A percentile compares a stretch with the other conserved stretches of the same genome.
Evolutionary conservation across 1,140 invertebrate species (phyloP).

Genomic region (Drosophila neocordata): DNA sequence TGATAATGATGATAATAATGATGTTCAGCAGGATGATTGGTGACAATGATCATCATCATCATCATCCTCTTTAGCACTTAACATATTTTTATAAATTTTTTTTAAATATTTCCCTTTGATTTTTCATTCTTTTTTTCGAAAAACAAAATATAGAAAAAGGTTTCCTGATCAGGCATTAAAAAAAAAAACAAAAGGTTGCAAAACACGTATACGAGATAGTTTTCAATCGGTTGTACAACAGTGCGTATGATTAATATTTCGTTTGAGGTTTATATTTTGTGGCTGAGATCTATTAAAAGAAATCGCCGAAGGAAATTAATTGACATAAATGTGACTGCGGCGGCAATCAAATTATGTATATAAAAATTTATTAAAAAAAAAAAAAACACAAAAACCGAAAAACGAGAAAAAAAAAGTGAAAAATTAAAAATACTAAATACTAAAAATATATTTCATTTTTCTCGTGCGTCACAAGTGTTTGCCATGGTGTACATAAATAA

Average conservation of each 20-base stretch:
- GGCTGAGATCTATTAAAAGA: conserved; percentile 50
- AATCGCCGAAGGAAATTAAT: conserved; percentile 55
- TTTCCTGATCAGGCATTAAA: not conserved
- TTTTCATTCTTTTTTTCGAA: no score
- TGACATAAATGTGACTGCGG: conserved; percentile 61
- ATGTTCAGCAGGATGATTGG: not conserved
- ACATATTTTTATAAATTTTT: conserved; percentile 16
- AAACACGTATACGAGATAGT: not conserved
- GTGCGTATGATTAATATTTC: conserved; percentile 46
- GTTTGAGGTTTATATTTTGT: not conserved
- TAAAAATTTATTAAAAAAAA: conserved; percentile 45
- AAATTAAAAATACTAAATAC: conserved; percentile 10
- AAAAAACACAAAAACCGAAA: conserved; percentile 47
- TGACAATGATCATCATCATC: not conserved
- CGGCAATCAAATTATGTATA: conserved; percentile 44
- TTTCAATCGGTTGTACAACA: not conserved
- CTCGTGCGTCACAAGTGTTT: conserved; percentile 61
- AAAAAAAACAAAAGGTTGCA: not conserved
- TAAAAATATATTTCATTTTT: conserved; percentile 36
- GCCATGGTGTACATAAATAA: conserved; percentile 28
- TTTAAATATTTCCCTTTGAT: conserved; percentile 13
- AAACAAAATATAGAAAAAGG: not conserved
- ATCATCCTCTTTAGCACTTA: not conserved
- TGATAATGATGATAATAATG: no score
- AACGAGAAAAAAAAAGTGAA: no score